A percentile compares a stretch with the other conserved stretches of the same genome.
Evolutionary conservation across 2,888 invertebrate genomes (phyloP).

Genomic region (Eupithecia centaureata): DNA sequence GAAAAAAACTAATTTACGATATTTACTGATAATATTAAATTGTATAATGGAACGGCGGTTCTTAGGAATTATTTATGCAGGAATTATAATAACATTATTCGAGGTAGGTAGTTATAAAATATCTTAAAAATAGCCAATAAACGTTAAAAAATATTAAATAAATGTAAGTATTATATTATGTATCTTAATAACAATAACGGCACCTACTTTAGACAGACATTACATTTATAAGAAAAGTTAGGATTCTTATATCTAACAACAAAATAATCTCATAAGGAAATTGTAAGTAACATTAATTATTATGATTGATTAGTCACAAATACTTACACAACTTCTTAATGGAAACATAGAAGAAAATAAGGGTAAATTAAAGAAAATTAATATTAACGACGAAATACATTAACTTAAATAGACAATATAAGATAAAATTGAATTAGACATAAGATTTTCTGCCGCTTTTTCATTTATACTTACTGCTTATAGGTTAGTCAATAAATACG

Average conservation of each 20-base stretch:
- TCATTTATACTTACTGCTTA: conserved; percentile 1
- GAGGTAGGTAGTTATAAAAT: conserved; percentile 8
- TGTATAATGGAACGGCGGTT: background rate
- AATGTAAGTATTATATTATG: background rate
- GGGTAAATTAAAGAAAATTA: background rate
- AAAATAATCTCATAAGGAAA: conserved; percentile 4
- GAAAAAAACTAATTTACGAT: background rate
- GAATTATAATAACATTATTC: conserved; percentile 15
- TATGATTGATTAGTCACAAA: background rate
- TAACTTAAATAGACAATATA: background rate
- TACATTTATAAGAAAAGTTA: background rate
- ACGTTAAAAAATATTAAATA: background rate
- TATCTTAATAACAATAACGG: background rate
- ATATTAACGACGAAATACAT: background rate
- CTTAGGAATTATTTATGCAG: background rate
- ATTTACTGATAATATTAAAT: background rate
- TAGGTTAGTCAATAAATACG: background rate
- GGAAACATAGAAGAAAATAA: background rate
- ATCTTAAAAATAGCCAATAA: conserved; percentile 1
- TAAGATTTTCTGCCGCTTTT: background rate
- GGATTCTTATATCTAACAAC: background rate
- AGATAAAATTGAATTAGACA: background rate
- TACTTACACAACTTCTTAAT: background rate
- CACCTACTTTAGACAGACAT: background rate
- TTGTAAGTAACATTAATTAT: background rate